Conservation (phyloP, 2,797 vertebrate genomes). For the Syngnathus rostellatus region DNA sequence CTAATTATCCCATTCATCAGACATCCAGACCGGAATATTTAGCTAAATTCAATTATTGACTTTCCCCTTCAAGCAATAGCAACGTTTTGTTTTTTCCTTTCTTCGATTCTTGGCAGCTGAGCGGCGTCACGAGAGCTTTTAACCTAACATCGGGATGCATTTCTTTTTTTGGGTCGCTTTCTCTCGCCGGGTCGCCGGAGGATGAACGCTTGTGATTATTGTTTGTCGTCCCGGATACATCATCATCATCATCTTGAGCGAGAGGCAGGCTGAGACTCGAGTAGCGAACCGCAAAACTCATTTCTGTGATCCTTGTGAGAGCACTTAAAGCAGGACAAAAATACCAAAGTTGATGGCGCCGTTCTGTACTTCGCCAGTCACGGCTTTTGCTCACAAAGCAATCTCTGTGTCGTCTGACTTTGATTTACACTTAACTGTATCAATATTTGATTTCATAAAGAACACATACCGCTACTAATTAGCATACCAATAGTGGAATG, state of each 20-base stretch:
- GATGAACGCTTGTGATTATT: not conserved
- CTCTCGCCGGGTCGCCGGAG: not conserved
- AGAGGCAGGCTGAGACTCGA: not conserved
- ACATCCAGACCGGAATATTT: not conserved
- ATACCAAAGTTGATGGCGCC: too few relatives aligned
- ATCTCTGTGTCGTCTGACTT: too few relatives aligned
- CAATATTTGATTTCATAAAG: too few relatives aligned
- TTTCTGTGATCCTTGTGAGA: not conserved
- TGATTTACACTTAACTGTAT: too few relatives aligned
- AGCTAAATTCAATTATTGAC: not conserved
- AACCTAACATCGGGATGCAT: not conserved
- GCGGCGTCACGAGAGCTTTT: not conserved
- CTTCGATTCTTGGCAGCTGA: not conserved
- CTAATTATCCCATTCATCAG: not conserved
- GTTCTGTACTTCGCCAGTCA: too few relatives aligned
- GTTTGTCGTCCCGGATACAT: not conserved
- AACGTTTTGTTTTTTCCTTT: not conserved
- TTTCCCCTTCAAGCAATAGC: not conserved
- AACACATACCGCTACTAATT: too few relatives aligned
- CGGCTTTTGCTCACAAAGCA: too few relatives aligned
- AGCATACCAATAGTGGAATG: too few relatives aligned
- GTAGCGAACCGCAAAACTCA: not conserved
- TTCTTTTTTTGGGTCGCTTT: not conserved
- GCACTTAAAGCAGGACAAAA: not conserved
- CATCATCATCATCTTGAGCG: not conserved